Evolutionary conservation across 2,113 vertebrate genomes (phyloP), one percentile per base, ranked within the genome.

Genomic region (Microcebus tavaratra): DNA sequence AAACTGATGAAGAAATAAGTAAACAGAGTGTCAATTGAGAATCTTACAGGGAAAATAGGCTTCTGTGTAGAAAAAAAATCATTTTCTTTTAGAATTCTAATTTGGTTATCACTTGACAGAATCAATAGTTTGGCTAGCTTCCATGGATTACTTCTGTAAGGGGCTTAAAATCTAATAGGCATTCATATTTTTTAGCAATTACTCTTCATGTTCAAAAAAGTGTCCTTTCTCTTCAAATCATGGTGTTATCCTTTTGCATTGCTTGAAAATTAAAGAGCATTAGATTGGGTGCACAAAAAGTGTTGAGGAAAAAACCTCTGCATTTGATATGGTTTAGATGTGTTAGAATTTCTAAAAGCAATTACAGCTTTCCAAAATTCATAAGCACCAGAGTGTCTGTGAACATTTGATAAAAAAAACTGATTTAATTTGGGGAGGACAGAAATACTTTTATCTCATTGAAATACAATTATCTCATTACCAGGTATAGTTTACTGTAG

Each of bases 331-430:
- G 15, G 92, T 65, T 87, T 90, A 81, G 31, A 76, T 95, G 20
- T 96, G n/a, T 48, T 82, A 75, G 39, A 88, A 95, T 83, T 93
- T 96, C 27, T 61, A 93, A 96, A 97, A 91, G 94, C 65, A 96
- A 86, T 96, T 94, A 82, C 48, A 95, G 8, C 59, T 67, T 85
- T 76, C 86, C 76, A 94, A 95, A 94, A 81, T 94, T 88, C 17
- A 78, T 91, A 91, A 89, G 25, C 39, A 79, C 0, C 21, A 61
- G 14, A 90, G 31, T n/a, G 67, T 91, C 65, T 73, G 67, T 88
- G 61, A 20, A 81, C 91, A 92, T 91, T 72, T 93, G 53, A 95
- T 91, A 86, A 72, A 27, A 91, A 84, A 94, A 96, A 90, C 0
- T 81, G 59, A 95, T 95, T 93, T 89, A 73, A 95, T 91, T 96